Base-by-base conservation (phyloP, 92 coral and sea anemone genomes). In the Ricordea florida region DNA sequence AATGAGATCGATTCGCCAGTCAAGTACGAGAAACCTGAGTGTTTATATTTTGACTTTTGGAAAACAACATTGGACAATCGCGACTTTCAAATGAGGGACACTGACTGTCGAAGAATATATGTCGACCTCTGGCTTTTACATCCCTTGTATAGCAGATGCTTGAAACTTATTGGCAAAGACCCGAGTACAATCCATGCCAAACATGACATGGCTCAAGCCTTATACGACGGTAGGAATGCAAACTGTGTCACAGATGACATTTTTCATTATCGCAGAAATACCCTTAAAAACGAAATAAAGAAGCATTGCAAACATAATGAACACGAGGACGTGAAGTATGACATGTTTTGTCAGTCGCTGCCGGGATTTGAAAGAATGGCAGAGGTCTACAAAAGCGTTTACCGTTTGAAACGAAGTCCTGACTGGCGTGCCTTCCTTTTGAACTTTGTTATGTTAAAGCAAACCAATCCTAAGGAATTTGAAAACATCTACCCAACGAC, bases 391-490 rank as follows among this genome's bases (percentile, higher is more conserved):
- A 33, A 68, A 33, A 33, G 6, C 6, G 72, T 69, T 5, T 35
- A 49, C 14, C 1, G 13, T 6, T 51, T 31, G 20, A 57, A 9
- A 56, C 32, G 35, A 7, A 20, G 84, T 13, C 32, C 24, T 14
- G 31, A 66, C 17, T 78, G 84, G 84, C 64, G 51, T 51, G 84
- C 84, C 13, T 67, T 11, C 31, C 46, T 5, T 20, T 35, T 78
- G 50, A 40, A 78, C 23, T 78, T 66, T 35, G 48, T 35, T 0
- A 33, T 66, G 58, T 10, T 78, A 23, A 66, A 57, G 31, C 37
- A 53, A n/a, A 66, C 41, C 51, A 53, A 33, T 21, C 84, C 84
- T 16, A 66, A 17, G 6, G 55, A 46, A 31, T 34, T 52, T 38
- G 15, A 16, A 0, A 7, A 43, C 5, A 49, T 49, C 10, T 4